phyloP scores from a whole-genome alignment of 2,113 vertebrate genomes.

The Percina caprodes region DNA sequence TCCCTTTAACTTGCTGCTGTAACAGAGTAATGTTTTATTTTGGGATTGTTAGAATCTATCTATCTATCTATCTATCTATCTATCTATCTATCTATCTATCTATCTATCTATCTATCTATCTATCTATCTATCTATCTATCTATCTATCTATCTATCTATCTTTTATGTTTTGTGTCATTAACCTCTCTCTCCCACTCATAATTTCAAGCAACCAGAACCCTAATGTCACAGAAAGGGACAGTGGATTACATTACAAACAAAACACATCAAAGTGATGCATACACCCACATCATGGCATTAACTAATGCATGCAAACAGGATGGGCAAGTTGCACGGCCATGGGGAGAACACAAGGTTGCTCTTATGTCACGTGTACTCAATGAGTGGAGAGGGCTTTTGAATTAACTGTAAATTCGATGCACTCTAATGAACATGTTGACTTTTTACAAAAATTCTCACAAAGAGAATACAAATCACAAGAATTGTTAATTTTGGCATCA shows the following conservation, averaged over 20 bases:
- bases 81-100: too few relatives aligned
- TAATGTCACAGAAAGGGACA: conserved; percentile 34
- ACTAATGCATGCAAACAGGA: conserved; percentile 62
- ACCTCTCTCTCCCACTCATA: conserved; percentile 23
- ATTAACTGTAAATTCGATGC: conserved; percentile 17
- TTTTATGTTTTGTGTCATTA: conserved; percentile 30
- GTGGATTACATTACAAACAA: conserved; percentile 64
- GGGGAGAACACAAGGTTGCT: conserved; percentile 42
- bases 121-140: too few relatives aligned
- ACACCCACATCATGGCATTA: conserved; percentile 63
- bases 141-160: not conserved
- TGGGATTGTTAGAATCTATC: too few relatives aligned
- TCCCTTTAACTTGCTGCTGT: too few relatives aligned
- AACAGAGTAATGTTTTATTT: too few relatives aligned
- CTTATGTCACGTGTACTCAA: conserved; percentile 8
- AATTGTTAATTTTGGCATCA: not conserved
- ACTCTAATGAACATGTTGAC: not conserved
- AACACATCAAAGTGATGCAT: conserved; percentile 71
- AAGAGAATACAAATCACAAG: not conserved
- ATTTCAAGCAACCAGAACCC: conserved; percentile 26
- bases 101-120: too few relatives aligned
- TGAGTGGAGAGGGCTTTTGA: conserved; percentile 30
- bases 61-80: too few relatives aligned
- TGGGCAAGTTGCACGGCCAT: conserved; percentile 35
- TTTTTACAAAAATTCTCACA: not conserved